Percentiles rank a stretch among this genome's conserved stretches.
phyloP scores from a whole-genome alignment of 2,888 invertebrate genomes.

The Hololepta plana region DNA sequence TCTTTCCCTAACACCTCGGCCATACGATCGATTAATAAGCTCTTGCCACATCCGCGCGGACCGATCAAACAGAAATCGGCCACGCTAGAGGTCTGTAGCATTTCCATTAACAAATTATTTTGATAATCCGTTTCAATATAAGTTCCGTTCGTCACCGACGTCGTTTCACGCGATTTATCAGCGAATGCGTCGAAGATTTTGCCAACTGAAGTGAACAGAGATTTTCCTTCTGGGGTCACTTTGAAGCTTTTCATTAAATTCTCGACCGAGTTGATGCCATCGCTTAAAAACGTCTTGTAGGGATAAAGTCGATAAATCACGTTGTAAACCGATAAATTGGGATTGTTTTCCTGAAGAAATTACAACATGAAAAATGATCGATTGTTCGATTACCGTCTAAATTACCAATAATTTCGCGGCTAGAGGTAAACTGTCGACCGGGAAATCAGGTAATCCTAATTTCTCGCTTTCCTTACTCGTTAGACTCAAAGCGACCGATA shows the following conservation, averaged over 20 bases:
- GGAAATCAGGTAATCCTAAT: slow-evolving; percentile 77
- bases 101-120: slow-evolving; percentile 52
- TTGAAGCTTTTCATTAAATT: slow-evolving; percentile 48
- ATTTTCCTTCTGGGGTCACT: slow-evolving; percentile 15
- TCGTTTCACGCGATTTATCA: slow-evolving; percentile 3
- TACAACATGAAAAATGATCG: slow-evolving; percentile 1
- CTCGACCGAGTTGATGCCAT: slow-evolving; percentile 54
- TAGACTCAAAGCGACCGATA: slow-evolving; percentile 66
- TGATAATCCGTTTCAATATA: slow-evolving; percentile 65
- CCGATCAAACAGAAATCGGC: slow-evolving; percentile 81
- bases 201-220: slow-evolving; percentile 2
- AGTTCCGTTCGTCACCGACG: too few relatives aligned
- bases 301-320: slow-evolving; percentile 69
- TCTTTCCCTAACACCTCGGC: slow-evolving; percentile 60
- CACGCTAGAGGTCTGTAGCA: slow-evolving; percentile 60
- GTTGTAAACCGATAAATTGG: slow-evolving; percentile 44
- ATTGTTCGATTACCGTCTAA: slow-evolving; percentile 7
- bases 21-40: slow-evolving; percentile 57
- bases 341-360: slow-evolving; percentile 46
- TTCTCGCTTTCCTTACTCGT: slow-evolving; percentile 51
- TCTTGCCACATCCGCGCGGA: slow-evolving; percentile 86
- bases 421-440: slow-evolving; percentile 56
- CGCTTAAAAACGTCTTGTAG: slow-evolving; percentile 59
- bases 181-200: neutral
- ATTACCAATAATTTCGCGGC: slow-evolving; percentile 51